Evolutionary conservation across 2,797 vertebrate genomes (phyloP), one percentile per base, ranked within the genome.

Genomic region (Lutjanus argentimaculatus): DNA sequence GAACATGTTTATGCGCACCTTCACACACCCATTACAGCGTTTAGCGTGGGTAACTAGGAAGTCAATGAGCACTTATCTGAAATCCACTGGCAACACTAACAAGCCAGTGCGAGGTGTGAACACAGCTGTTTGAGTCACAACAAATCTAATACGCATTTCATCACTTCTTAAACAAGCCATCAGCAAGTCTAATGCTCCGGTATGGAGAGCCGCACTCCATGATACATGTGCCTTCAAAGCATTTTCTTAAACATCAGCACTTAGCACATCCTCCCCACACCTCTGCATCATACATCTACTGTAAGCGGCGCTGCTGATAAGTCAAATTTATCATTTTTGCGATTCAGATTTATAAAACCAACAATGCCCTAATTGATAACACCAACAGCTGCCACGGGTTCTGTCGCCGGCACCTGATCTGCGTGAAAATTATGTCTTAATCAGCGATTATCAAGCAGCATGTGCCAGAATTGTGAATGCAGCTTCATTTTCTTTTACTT

Each of bases 221-320:
- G 92, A 92, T 91, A 89, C 90, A 89, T 93, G 87, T 84, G 89
- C 89, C 92, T 92, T 90, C 89, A 92, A 90, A 91, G 77, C 72
- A 55, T 85, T 91, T 93, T 93, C 88, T 88, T 92, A 89, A 94
- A 93, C 89, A 89, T 95, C 94, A 94, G 91, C 92, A 88, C 87
- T 95, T 93, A 93, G 88, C 88, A 77, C 86, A 77, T 89, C 88
- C 66, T 77, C 75, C 78, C 85, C 75, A 73, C 88, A 82, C 91
- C 80, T 78, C 40, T 6, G 64, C 74, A 58, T 89, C 82, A 69
- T 81, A 78, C 83, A 86, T 81, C 79, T 87, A 76, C 69, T 55
- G 84, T 57, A 85, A 71, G 79, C 82, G 17, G 25, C 45, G 79
- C 85, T 85, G 89, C 91, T 85, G 89, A 94, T 91, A 80, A 90